Evolutionary conservation across 2,797 vertebrate genomes (phyloP), one percentile per base, ranked within the genome.

Genomic region (Phataginus tetradactyla): DNA sequence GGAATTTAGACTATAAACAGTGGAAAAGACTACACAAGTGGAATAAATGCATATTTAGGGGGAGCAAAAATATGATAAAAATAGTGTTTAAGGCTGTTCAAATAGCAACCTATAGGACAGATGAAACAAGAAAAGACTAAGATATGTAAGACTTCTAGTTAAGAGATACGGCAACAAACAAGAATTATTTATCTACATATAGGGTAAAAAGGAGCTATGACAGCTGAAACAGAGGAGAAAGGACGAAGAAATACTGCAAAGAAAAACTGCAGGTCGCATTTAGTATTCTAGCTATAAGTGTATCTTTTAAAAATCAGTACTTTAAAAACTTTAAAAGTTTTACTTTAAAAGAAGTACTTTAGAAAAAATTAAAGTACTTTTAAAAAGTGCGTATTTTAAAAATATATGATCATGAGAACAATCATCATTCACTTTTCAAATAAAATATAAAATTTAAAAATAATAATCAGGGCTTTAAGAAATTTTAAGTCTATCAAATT

Each of bases 401-500:
- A 95, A 64, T 53, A 64, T 18, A 39, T 86, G 72, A 86, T 53
- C 18, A 79, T 72, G 9, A 72, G 3, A 55, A 86, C 17, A 85
- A 37, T 12, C 10, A 89, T 21, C 64, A 86, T 61, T 75, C 45
- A 75, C 72, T 89, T 93, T 68, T 79, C 45, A 83, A 90, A 79
- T 92, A 81, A 93, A 94, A 79, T 93, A 49, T 72, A 61, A 20
- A 90, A 87, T 79, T 75, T 72, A 55, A 90, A 90, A 68, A 89
- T 59, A 85, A n/a, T 39, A 89, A 84, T 11, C 10, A 81, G 37
- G 5, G 11, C 66, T 89, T 90, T 66, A 86, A 87, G 42, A 94
- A 85, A 81, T 71, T 77, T 94, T 91, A 69, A 55, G 17, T 53
- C 42, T 55, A 86, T 72, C 69, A 72, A 92, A 90, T 53, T 81